phyloP scores from a whole-genome alignment of 2,888 invertebrate genomes.

The Mythimna albipuncta region DNA sequence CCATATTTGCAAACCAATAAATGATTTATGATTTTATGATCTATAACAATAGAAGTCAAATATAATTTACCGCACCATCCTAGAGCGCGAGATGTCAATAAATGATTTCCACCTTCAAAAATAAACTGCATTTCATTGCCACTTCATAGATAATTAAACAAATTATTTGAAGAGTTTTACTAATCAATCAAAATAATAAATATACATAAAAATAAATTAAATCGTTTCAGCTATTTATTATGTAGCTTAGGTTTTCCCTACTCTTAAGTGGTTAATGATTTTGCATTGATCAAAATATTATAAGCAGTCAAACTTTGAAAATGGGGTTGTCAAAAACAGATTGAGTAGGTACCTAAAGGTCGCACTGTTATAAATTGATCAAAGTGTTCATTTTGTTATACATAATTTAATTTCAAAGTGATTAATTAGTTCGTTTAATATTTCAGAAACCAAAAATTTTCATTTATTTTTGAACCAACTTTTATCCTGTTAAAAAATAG shows the following conservation, averaged over 20 bases:
- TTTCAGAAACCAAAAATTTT: no score
- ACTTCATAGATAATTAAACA: not conserved
- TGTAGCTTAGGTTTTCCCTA: not conserved
- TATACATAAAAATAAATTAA: no score
- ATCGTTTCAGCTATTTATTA: not conserved
- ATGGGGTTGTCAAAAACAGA: not conserved
- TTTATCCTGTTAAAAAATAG: no score
- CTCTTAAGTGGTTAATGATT: not conserved
- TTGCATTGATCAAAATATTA: not conserved
- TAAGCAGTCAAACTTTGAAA: not conserved
- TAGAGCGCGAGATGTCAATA: no score
- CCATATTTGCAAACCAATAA: no score
- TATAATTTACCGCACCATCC: no score
- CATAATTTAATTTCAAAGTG: not conserved
- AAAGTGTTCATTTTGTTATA: slow-evolving; percentile 1
- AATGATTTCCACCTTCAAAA: no score
- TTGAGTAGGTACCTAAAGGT: not conserved
- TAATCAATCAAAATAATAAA: not conserved
- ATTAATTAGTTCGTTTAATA: no score
- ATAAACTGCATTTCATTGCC: no score
- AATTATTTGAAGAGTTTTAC: not conserved
- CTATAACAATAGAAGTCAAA: no score
- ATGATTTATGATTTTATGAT: no score
- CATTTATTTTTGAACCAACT: no score
- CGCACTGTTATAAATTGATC: not conserved